Conservation (phyloP, 2,888 invertebrate species). For the Drosophila basisetae region DNA sequence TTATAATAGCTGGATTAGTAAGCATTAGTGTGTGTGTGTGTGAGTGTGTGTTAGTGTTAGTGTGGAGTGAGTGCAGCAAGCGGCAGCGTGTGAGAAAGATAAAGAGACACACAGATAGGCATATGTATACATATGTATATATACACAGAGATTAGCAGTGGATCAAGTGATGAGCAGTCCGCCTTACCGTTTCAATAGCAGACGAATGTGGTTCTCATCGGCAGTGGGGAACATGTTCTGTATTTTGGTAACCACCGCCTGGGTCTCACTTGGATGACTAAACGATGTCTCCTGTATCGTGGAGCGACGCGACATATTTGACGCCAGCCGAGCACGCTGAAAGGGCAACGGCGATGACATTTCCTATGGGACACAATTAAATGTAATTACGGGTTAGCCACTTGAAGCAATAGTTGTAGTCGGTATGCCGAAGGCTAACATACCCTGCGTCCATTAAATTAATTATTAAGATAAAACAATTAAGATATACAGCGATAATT, state of each 20-base stretch:
- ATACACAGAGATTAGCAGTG: constrained; percentile 50
- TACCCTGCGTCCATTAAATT: background rate
- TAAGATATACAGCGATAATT: background rate
- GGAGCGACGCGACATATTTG: constrained; percentile 83
- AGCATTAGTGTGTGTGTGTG: constrained; percentile 24
- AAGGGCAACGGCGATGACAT: constrained; percentile 84
- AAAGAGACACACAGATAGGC: constrained; percentile 51
- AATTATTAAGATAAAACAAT: background rate
- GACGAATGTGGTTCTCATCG: constrained; percentile 93
- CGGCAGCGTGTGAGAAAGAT: constrained; percentile 71
- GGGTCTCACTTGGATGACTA: constrained; percentile 88
- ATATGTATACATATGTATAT: constrained; percentile 12
- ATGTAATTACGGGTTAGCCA: background rate
- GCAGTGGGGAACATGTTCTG: constrained; percentile 96
- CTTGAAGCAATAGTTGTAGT: background rate
- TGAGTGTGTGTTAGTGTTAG: constrained; percentile 13
- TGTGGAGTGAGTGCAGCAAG: constrained; percentile 55
- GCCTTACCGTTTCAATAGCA: constrained; percentile 94
- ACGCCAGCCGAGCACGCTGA: constrained; percentile 74
- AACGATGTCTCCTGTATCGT: constrained; percentile 88
- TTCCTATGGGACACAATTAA: constrained; percentile 73
- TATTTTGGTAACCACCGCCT: constrained; percentile 91
- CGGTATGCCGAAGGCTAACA: background rate
- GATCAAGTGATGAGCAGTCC: background rate
- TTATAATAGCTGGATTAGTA: constrained; percentile 91